Percentiles rank a stretch among this genome's conserved stretches.
phyloP scores from a whole-genome alignment of 2,113 vertebrate species.

The Sebastes schlegelii region DNA sequence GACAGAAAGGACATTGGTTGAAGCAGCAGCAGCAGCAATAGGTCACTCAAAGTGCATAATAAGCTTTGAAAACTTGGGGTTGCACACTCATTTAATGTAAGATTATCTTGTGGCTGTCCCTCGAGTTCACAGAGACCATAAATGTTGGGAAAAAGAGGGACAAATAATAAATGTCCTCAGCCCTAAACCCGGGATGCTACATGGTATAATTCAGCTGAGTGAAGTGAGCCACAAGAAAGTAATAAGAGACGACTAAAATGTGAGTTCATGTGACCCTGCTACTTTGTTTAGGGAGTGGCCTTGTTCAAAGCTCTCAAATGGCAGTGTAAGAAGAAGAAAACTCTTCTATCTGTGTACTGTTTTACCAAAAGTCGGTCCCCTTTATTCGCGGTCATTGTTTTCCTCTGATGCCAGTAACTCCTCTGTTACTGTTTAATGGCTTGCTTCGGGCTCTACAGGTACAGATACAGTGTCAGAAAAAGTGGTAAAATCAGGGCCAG shows the following conservation, averaged over 20 bases:
- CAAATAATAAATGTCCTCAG: conserved; percentile 23
- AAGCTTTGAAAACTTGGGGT: neutral
- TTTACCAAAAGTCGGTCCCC: neutral
- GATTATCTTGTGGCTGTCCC: neutral
- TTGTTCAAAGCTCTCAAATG: conserved; percentile 16
- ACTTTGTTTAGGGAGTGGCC: conserved; percentile 9
- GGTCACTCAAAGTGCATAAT: neutral
- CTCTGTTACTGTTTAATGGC: neutral
- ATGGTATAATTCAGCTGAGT: neutral
- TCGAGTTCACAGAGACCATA: neutral
- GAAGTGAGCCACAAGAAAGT: conserved; percentile 3
- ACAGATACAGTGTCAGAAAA: conserved; percentile 1
- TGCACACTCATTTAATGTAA: neutral
- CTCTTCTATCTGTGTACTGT: neutral
- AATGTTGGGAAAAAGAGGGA: conserved; percentile 26
- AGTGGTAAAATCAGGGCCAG: neutral
- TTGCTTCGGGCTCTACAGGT: neutral
- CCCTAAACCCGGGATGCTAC: neutral
- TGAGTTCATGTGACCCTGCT: neutral
- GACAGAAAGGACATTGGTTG: neutral
- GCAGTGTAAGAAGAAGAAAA: conserved; percentile 6
- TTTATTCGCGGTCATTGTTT: neutral
- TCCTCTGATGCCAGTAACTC: neutral
- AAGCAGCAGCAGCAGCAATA: neutral
- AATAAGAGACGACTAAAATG: neutral